A percentile compares a stretch with the other conserved stretches of the same genome.
Conservation (phyloP, 2,888 invertebrate genomes). For the Drosophila tanythrix region DNA sequence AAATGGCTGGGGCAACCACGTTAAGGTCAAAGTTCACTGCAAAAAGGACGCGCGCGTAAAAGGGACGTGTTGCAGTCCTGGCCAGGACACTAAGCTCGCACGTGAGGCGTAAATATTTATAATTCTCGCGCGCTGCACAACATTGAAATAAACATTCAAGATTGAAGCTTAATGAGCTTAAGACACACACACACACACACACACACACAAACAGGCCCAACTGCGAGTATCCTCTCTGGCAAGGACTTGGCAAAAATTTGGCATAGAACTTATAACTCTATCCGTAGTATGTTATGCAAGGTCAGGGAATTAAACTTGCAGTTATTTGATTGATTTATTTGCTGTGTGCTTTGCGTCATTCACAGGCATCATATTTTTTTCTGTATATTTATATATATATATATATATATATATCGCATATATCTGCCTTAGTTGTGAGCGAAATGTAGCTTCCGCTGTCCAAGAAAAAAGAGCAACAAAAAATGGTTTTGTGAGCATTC, state of each 20-base stretch:
- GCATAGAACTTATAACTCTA: not conserved
- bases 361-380: not conserved
- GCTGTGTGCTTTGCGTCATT: constrained; percentile 8
- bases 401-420: not conserved
- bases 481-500: constrained; percentile 1
- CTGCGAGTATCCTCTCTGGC: not conserved
- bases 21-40: constrained; percentile 71
- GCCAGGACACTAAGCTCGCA: constrained; percentile 33
- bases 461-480: not conserved
- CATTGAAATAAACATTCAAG: constrained; percentile 30
- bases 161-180: constrained; percentile 32
- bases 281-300: constrained; percentile 13
- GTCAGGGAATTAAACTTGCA: constrained; percentile 8
- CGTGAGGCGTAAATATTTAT: constrained; percentile 51
- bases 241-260: not conserved
- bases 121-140: constrained; percentile 22
- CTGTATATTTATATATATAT: not conserved
- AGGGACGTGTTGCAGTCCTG: constrained; percentile 32
- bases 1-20: constrained; percentile 12
- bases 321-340: constrained; percentile 19
- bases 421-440: not conserved
- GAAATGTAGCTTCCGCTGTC: constrained; percentile 3
- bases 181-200: not conserved
- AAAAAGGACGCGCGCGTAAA: constrained; percentile 16
- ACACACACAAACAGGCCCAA: not conserved